Percentiles rank a stretch among this genome's conserved stretches.
These are phyloP conservation scores for Vultur gryphus DNA, from an alignment of 2,797 vertebrate species.

Conservation along the genomic window DNA sequence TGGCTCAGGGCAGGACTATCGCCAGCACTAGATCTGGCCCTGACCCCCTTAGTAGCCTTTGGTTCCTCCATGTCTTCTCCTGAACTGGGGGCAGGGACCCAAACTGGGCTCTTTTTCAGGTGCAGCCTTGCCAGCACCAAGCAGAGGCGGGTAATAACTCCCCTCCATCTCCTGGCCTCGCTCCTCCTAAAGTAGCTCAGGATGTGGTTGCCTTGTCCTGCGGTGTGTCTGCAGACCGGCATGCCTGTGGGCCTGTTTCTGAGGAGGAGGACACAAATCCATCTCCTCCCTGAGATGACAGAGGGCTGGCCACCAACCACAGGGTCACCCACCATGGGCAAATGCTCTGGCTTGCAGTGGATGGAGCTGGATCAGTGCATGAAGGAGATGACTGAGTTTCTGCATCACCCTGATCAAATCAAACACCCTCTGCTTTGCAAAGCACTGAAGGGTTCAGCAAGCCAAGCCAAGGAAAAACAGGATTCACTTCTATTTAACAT, in stretches of 20 bases:
- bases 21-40: not conserved
- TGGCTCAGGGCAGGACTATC: not conserved
- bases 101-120: not conserved
- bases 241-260: not conserved
- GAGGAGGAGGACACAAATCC: not conserved
- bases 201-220: not conserved
- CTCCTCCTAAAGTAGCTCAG: not conserved
- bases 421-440: not conserved
- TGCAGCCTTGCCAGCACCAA: not conserved
- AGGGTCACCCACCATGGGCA: fast-evolving
- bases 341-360: not conserved
- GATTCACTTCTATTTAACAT: not conserved
- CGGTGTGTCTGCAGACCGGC: fast-evolving
- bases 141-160: not conserved
- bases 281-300: not conserved
- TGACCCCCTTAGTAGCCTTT: not conserved
- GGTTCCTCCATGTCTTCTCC: not conserved
- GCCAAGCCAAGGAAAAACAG: not conserved
- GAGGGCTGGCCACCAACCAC: not conserved
- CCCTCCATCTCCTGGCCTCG: not conserved
- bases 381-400: not conserved
- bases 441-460: not conserved
- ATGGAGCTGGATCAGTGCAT: not conserved
- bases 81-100: not conserved
- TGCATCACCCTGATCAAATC: fast-evolving